phyloP scores from a whole-genome alignment of 2,797 vertebrate genomes.

The Anableps anableps region DNA sequence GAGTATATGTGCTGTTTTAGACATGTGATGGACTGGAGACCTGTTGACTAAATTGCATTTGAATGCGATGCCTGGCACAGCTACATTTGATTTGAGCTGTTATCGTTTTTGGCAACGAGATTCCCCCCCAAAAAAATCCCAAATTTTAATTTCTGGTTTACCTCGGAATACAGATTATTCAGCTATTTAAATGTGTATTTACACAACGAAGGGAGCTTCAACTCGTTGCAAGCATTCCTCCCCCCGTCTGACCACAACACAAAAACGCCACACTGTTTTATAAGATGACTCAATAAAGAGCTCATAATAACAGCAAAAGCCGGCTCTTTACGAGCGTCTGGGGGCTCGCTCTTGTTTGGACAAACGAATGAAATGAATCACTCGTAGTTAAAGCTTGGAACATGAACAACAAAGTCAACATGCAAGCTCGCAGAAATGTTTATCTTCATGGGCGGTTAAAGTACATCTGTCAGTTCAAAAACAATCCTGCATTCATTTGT shows the following conservation, averaged over 20 bases:
- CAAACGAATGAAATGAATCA: constrained; percentile 64
- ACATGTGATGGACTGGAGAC: background rate
- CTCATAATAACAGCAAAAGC: constrained; percentile 58
- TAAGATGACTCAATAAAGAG: constrained; percentile 67
- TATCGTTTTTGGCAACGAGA: background rate
- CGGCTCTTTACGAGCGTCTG: constrained; percentile 44
- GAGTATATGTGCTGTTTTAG: background rate
- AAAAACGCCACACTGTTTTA: constrained; percentile 56
- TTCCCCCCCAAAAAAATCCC: background rate
- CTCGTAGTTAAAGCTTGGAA: constrained; percentile 54
- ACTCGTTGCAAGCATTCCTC: constrained; percentile 38
- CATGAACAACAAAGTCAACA: constrained; percentile 56
- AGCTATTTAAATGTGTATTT: background rate
- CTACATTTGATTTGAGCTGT: background rate
- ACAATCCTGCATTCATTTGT: constrained; percentile 49
- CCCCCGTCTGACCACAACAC: constrained; percentile 61
- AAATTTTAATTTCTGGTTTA: background rate
- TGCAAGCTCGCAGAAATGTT: constrained; percentile 52
- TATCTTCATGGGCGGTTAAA: constrained; percentile 66
- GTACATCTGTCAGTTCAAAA: constrained; percentile 67
- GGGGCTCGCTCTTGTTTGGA: constrained; percentile 52
- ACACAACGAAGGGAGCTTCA: constrained; percentile 3
- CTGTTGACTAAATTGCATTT: background rate
- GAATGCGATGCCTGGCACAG: background rate
- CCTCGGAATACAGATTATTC: background rate